A percentile compares a stretch with the other conserved stretches of the same genome.
These are phyloP conservation scores for Onychomys torridus DNA, from an alignment of 2,797 vertebrate species.

Conservation along the genomic window DNA sequence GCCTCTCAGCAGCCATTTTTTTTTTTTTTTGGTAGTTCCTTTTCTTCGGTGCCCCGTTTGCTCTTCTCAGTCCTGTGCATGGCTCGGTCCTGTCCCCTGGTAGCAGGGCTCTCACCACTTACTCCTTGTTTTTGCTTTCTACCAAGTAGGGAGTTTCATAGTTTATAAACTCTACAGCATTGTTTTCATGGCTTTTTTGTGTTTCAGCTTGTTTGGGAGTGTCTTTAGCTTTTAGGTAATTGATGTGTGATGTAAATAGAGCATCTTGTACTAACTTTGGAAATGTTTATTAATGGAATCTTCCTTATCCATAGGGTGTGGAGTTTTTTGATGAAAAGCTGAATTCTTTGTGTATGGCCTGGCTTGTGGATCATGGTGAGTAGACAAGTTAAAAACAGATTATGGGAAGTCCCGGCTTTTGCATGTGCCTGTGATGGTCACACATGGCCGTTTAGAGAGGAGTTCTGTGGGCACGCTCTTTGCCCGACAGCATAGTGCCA, in stretches of 20 bases:
- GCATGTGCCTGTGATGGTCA: not conserved
- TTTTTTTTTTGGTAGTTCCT: not conserved
- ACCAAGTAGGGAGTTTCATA: not conserved
- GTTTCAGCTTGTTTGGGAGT: slow-evolving; percentile 43
- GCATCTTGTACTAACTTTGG: slow-evolving; percentile 48
- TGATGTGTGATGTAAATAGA: slow-evolving; percentile 35
- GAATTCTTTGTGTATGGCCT: slow-evolving; percentile 96
- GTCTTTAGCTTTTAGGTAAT: slow-evolving; percentile 22
- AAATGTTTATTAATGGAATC: slow-evolving; percentile 52
- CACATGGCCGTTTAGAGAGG: slow-evolving; percentile 31
- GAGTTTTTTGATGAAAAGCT: slow-evolving; percentile 97
- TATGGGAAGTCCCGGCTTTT: not conserved
- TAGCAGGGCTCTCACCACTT: not conserved
- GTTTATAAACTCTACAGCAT: slow-evolving; percentile 6
- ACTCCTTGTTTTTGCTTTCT: slow-evolving; percentile 33
- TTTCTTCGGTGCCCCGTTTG: not conserved
- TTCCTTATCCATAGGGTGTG: slow-evolving; percentile 90
- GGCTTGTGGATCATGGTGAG: slow-evolving; percentile 96
- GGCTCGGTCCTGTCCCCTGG: not conserved
- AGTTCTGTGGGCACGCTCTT: slow-evolving; percentile 5
- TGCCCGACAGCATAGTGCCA: not conserved
- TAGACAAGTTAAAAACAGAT: slow-evolving; percentile 60
- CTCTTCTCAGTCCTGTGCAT: not conserved
- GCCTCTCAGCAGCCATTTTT: not conserved
- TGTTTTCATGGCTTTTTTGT: slow-evolving; percentile 43